phyloP scores from a whole-genome alignment of 2,888 invertebrate species.

The Ryuthela nishihirai region DNA sequence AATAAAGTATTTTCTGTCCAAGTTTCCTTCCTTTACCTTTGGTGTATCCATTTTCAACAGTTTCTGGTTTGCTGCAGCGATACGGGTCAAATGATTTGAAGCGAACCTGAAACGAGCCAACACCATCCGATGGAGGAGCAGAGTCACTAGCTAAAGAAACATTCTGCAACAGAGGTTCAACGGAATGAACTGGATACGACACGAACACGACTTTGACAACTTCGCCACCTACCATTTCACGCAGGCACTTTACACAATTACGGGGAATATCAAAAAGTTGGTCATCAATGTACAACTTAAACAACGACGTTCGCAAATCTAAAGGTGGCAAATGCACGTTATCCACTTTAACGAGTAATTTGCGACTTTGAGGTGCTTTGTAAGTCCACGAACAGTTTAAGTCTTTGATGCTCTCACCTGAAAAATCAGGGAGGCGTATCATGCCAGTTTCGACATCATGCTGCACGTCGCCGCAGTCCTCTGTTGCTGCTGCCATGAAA shows the following conservation, averaged over 20 bases:
- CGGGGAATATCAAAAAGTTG: constrained; percentile 28
- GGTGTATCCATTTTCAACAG: constrained; percentile 20
- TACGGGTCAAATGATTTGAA: constrained; percentile 34
- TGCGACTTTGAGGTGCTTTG: constrained; percentile 30
- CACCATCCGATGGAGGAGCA: neutral
- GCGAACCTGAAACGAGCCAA: constrained; percentile 34
- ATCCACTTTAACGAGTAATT: constrained; percentile 34
- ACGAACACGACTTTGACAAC: constrained; percentile 21
- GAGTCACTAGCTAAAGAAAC: neutral
- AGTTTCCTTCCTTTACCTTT: constrained; percentile 18
- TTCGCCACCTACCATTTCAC: constrained; percentile 29
- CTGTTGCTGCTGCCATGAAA: too few relatives aligned
- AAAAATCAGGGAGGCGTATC: constrained; percentile 24
- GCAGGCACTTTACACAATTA: constrained; percentile 36
- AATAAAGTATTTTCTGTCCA: constrained; percentile 20
- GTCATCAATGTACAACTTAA: constrained; percentile 30
- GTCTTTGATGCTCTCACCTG: constrained; percentile 9
- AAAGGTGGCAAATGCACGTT: constrained; percentile 25
- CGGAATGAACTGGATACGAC: constrained; percentile 5
- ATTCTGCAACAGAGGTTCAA: constrained; percentile 1
- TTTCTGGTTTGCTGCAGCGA: constrained; percentile 19
- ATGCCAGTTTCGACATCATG: constrained; percentile 27
- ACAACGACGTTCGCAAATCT: constrained; percentile 13
- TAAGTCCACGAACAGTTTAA: constrained; percentile 32
- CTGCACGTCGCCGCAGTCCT: constrained; percentile 26